phyloP scores from a whole-genome alignment of 1,140 invertebrate genomes.

The Drosophila pseudoananassae region DNA sequence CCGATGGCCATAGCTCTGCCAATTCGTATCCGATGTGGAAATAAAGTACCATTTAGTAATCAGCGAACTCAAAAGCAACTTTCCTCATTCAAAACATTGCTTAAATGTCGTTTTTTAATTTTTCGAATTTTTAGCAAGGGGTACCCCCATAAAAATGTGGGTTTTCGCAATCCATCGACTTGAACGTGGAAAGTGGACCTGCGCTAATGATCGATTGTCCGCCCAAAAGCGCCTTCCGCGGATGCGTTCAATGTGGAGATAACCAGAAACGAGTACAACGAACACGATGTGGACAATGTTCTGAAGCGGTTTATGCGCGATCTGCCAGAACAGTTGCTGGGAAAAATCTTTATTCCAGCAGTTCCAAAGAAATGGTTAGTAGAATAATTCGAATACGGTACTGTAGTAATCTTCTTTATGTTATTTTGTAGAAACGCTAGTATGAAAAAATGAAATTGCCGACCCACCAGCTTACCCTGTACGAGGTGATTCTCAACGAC shows the following conservation, averaged over 20 bases:
- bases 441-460: conserved; percentile 86
- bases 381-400: not conserved
- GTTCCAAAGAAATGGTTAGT: conserved; percentile 83
- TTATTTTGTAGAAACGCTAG: conserved; percentile 81
- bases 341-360: conserved; percentile 85
- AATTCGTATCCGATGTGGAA: too few relatives aligned
- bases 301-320: conserved; percentile 93
- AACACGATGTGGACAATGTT: conserved; percentile 94
- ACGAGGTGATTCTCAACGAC: conserved; percentile 91
- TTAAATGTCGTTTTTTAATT: too few relatives aligned
- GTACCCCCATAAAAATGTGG: too few relatives aligned
- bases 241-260: conserved; percentile 94
- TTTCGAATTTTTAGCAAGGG: too few relatives aligned
- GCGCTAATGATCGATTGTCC: conserved; percentile 88
- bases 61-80: too few relatives aligned
- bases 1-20: too few relatives aligned
- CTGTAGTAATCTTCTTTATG: not conserved
- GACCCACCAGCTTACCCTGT: conserved; percentile 88
- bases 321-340: conserved; percentile 89
- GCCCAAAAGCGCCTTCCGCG: conserved; percentile 87
- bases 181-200: too few relatives aligned
- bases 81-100: too few relatives aligned
- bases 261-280: conserved; percentile 89
- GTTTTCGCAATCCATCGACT: too few relatives aligned
- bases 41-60: too few relatives aligned